Base-by-base conservation (phyloP, 2,888 invertebrate genomes). In the Eupithecia abbreviata region DNA sequence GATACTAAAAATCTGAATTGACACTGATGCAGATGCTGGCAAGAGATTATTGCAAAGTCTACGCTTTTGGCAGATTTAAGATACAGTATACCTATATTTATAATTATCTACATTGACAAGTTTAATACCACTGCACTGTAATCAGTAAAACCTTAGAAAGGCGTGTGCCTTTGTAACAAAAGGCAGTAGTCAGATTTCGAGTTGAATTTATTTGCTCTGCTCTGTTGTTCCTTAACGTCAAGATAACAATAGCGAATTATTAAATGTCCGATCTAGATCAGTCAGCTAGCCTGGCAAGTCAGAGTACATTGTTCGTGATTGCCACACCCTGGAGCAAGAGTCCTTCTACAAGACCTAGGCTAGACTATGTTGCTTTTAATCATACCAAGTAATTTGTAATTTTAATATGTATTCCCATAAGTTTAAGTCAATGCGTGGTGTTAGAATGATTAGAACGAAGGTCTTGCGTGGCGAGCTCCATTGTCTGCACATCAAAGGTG, bases 291-390 rank as follows among this genome's bases (percentile, higher is more conserved):
- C 80, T 81, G 80, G 79, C 82, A 82, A 79, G 77, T 73, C 81
- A 73, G 81, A 49, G 80, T 84, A 84, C 85, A 84, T 85, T 83
- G 86, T 85, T 91, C 94, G 94, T 93, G 94, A 92, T 87, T 85
- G 92, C 91, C 94, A 89, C 93, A 85, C 93, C 94, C 90, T 88
- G 85, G 87, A 88, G 86, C 86, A 84, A 83, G 81, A 85, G 91
- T 90, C 91, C 92, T 92, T 92, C 89, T 87, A 87, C 45, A 45
- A 72, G 43, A 74, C 43, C 72, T 71, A 89, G 43, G n/a, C 45
- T 7, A 45, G 84, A 86, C 88, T 82, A 86, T 86, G 87, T 86
- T 86, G 88, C 89, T 90, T 89, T 88, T 83, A 86, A 87, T 88
- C 88, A 90, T 87, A 89, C 89, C 90, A 47, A 69, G 18, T 69